Conservation (phyloP, 92 coral and sea anemone genomes). For the Isaurus tuberculatus region DNA sequence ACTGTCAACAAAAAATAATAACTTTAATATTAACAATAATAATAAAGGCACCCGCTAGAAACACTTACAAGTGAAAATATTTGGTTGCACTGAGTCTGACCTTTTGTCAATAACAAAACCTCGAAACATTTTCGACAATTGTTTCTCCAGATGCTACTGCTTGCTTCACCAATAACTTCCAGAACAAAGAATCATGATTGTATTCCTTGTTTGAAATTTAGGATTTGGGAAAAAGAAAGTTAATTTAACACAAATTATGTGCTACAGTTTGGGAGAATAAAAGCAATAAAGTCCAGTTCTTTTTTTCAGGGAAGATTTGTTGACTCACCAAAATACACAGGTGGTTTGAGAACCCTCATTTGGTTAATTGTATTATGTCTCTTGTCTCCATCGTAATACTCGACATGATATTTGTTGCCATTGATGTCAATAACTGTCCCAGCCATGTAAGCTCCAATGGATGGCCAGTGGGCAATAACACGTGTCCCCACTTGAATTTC, state of each 20-base stretch:
- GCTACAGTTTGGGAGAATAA: too few relatives aligned
- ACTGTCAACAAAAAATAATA: too few relatives aligned
- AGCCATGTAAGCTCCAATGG: slow-evolving; percentile 89
- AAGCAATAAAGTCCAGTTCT: too few relatives aligned
- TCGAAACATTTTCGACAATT: not conserved
- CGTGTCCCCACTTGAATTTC: slow-evolving; percentile 92
- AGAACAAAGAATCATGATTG: not conserved
- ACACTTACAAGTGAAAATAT: too few relatives aligned
- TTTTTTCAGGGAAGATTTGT: not conserved
- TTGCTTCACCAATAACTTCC: not conserved
- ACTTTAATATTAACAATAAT: too few relatives aligned
- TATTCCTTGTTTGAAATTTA: too few relatives aligned
- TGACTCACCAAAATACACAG: slow-evolving; percentile 91
- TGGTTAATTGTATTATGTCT: slow-evolving; percentile 87
- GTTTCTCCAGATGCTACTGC: not conserved
- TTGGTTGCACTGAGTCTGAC: too few relatives aligned
- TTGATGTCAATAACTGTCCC: slow-evolving; percentile 92
- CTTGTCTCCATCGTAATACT: slow-evolving; percentile 97
- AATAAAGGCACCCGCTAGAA: too few relatives aligned
- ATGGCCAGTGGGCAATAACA: slow-evolving; percentile 98
- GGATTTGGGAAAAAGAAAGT: not conserved
- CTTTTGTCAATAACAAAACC: too few relatives aligned
- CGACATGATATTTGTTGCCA: slow-evolving; percentile 92
- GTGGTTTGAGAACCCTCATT: slow-evolving; percentile 93
- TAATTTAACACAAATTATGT: not conserved